Percentiles rank a stretch among this genome's conserved stretches.
These are phyloP conservation scores for Yponomeuta sedellus DNA, from an alignment of 2,888 invertebrate genomes.

Conservation along the genomic window DNA sequence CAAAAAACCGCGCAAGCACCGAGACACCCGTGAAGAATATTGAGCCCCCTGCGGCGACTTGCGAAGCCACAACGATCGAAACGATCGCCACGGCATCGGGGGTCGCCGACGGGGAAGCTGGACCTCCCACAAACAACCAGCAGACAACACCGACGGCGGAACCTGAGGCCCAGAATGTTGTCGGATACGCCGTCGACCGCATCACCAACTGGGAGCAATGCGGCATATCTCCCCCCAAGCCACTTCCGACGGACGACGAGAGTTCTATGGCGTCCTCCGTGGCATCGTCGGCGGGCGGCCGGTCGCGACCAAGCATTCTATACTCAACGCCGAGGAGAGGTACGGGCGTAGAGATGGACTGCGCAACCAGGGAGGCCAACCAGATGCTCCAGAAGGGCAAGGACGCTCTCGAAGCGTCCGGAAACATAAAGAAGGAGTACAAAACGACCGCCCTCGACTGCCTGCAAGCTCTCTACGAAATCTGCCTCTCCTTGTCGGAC, in stretches of 20 bases:
- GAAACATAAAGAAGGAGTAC: background rate
- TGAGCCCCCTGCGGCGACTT: background rate
- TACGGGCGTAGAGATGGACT: background rate
- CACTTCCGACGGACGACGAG: background rate
- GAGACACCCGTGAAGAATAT: background rate
- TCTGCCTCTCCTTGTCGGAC: background rate
- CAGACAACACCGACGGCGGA: background rate
- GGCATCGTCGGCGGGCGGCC: background rate
- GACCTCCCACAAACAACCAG: too few relatives aligned
- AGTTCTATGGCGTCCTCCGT: background rate
- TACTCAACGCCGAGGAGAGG: background rate
- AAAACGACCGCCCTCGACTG: background rate
- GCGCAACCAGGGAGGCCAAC: background rate
- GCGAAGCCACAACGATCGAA: background rate
- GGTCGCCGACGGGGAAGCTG: too few relatives aligned
- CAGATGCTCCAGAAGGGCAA: background rate
- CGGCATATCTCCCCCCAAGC: background rate
- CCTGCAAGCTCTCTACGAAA: slow-evolving; percentile 1
- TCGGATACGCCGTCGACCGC: background rate
- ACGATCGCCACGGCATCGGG: too few relatives aligned
- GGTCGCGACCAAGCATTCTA: background rate
- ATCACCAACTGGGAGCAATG: background rate
- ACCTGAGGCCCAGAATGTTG: background rate
- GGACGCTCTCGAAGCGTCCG: background rate
- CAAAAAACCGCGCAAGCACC: background rate